Evolutionary conservation across 2,797 vertebrate genomes (phyloP), one percentile per base, ranked within the genome.

Genomic region (Channa striata): DNA sequence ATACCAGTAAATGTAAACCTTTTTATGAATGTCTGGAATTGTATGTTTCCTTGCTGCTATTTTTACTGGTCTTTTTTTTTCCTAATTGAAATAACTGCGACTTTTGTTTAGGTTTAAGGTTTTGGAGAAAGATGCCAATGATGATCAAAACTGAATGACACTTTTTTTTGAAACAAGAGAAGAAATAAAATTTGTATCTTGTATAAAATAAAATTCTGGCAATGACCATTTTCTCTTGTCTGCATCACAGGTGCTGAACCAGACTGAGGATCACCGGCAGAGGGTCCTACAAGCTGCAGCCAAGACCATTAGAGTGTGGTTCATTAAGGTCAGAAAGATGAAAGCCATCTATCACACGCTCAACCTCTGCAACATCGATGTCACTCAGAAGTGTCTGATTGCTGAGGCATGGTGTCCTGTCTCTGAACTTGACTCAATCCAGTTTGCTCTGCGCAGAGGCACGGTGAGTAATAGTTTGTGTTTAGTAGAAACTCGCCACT

Each of bases 291-390:
- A 99, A 91, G 97, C 98, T 0, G 97, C 97, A 0, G 96, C 98
- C 39, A 99, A 99, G 87, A 97, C 94, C 0, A 92, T 98, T 54
- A 92, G 98, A 0, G 97, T 99, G 46, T 99, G 98, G 98, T 98
- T 99, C 93, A 98, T 99, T 91, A 99, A 99, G 71, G 98, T 99
- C 58, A 88, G 97, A 82, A 99, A 99, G 93, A 99, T 99, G 98
- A 99, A 99, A 93, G 98, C 98, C 21, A 97, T 99, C 90, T 99
- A 99, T 93, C 98, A 99, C 80, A 99, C 98, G 11, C 93, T 99
- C 57, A 99, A 99, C 85, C 95, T 99, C 68, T 99, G 98, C 93
- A 99, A 99, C 89, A 99, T 99, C 1, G 98, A 99, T 0, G 97
- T 99, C 83, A 99, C 98, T 0, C 98, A 99, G 94, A 99, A 99